These are phyloP conservation scores for Danionella dracula DNA, from an alignment of 2,797 vertebrate genomes.

Conservation along the genomic window DNA sequence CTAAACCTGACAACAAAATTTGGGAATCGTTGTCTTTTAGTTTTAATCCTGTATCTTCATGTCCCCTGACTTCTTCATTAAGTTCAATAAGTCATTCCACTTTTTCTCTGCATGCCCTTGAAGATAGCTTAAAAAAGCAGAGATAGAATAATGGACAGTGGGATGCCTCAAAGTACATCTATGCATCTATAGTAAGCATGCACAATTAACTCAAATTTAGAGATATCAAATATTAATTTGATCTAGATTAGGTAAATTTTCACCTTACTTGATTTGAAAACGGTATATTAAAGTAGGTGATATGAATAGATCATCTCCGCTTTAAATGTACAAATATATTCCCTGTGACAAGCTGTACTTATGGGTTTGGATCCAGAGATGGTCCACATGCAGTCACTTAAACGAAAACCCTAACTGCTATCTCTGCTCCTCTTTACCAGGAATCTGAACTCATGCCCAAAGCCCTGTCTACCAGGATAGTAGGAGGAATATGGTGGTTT, in stretches of 20 bases:
- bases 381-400: constrained; percentile 38
- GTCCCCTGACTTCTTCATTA: constrained; percentile 25
- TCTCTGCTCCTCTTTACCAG: constrained; percentile 69
- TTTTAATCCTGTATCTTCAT: too few relatives aligned
- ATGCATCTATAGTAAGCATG: too few relatives aligned
- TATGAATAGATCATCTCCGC: background rate
- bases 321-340: constrained; percentile 15
- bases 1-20: constrained; percentile 54
- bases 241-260: background rate
- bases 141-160: too few relatives aligned
- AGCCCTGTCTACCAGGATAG: constrained; percentile 99
- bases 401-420: constrained; percentile 13
- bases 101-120: background rate
- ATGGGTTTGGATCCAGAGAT: constrained; percentile 37
- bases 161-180: too few relatives aligned
- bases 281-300: constrained; percentile 23
- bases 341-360: constrained; percentile 35
- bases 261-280: too few relatives aligned
- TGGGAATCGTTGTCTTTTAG: constrained; percentile 40
- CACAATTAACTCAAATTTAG: too few relatives aligned
- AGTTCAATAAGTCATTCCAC: constrained; percentile 10
- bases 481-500: constrained; percentile 99
- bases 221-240: background rate
- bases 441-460: constrained; percentile 99
- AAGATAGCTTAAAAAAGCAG: background rate